Base-by-base conservation (phyloP, 2,888 invertebrate species). In the Agrochola lychnidis region DNA sequence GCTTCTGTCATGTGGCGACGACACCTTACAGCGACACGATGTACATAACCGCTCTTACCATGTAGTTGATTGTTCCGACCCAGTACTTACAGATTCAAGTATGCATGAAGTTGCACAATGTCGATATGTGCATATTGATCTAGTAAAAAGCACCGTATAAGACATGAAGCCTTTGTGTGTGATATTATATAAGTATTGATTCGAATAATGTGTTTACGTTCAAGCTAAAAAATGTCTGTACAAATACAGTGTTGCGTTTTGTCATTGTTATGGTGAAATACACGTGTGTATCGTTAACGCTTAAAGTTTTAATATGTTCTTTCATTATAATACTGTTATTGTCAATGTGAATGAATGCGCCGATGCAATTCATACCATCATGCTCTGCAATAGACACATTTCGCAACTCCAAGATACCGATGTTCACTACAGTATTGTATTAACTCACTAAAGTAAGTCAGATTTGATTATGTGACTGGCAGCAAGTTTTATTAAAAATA, bases 21-120 rank as follows among this genome's bases (percentile, higher is more conserved):
- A 91, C 93, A 91, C 91, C 89, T 81, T 89, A 89, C 93, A 91
- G 89, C 92, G 89, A 94, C 93, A 94, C 93, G 92, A 90, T 96
- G 96, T 96, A 96, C 94, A 96, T 96, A 94, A 91, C 91, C 90
- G 94, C 95, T 93, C 94, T 86, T 89, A 90, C 88, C 89, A 90
- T 88, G 94, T 96, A 95, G 94, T 94, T 94, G 91, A 93, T 93
- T 95, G 94, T 94, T 92, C 89, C 91, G 87, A 92, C 90, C 91
- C 91, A 89, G 92, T 92, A 90, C 84, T 89, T 90, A 91, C 89
- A 88, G 90, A 91, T 91, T 92, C 90, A 92, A 89, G 93, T 89
- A 92, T 96, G 96, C 96, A 96, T 96, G 96, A 93, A 90, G 88
- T 92, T 91, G 93, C 95, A 96, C 95, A 93, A 89, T 92, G 89